phyloP scores from a whole-genome alignment of 30 jellyfish, hydroid and myxozoan genomes.

The Nemopilema nomurai region DNA sequence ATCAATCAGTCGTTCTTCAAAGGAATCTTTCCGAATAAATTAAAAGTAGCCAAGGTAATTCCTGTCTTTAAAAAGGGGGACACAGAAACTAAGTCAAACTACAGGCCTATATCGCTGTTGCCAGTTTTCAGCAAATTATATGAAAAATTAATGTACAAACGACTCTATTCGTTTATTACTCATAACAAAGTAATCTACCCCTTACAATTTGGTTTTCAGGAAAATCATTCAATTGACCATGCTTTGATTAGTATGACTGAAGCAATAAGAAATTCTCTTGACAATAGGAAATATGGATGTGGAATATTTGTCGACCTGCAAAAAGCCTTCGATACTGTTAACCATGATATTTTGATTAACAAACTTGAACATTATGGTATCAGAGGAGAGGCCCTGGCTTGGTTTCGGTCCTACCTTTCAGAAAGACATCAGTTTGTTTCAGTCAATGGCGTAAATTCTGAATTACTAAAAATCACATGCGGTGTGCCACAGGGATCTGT shows the following conservation, averaged over 20 bases:
- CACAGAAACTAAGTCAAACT: no score
- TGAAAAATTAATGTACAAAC: no score
- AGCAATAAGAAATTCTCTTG: background rate
- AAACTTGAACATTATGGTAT: background rate
- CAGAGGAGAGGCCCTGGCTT: background rate
- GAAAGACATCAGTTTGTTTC: background rate
- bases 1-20: background rate
- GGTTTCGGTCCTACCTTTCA: background rate
- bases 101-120: background rate
- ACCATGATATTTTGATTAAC: background rate
- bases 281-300: background rate
- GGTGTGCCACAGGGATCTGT: no score
- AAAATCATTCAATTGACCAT: no score
- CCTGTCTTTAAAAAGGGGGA: background rate
- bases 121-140: background rate
- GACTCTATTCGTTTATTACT: no score
- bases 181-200: no score
- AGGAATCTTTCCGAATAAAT: background rate
- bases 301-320: background rate
- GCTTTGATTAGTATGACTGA: no score
- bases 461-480: no score
- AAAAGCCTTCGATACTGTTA: background rate
- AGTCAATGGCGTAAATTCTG: background rate
- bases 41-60: background rate
- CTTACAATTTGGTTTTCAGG: no score